Conservation (phyloP, 2,113 vertebrate species). For the Rhinopomastus cyanomelas region DNA sequence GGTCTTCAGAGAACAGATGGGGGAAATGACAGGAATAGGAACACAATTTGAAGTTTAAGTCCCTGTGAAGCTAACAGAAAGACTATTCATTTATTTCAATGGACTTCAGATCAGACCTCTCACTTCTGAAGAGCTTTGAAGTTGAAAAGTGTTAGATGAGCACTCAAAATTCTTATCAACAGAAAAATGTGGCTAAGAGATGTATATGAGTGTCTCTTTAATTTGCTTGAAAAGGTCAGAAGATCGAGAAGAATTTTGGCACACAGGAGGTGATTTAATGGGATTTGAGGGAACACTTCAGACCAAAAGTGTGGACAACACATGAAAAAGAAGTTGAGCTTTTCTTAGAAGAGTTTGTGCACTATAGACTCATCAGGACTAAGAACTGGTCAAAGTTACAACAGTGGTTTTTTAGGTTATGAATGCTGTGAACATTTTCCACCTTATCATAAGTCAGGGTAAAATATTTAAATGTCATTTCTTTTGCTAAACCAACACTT, state of each 20-base stretch:
- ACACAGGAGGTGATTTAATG: not conserved
- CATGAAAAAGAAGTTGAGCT: not conserved
- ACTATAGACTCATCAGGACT: not conserved
- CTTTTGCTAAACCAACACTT: not conserved
- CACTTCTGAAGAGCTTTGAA: conserved; percentile 49
- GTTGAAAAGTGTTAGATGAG: conserved; percentile 20
- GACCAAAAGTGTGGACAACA: not conserved
- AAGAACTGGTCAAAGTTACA: not conserved
- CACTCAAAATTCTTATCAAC: conserved; percentile 8
- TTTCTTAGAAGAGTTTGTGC: not conserved
- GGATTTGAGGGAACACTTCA: conserved; percentile 4
- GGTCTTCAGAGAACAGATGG: not conserved
- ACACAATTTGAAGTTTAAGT: not conserved
- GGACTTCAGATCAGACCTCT: not conserved
- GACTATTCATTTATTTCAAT: not conserved
- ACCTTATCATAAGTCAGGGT: not conserved
- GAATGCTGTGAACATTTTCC: not conserved
- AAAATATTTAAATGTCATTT: not conserved
- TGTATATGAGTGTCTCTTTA: not conserved
- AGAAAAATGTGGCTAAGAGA: conserved; percentile 16
- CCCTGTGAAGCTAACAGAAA: not conserved
- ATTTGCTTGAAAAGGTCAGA: conserved; percentile 37
- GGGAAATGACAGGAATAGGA: not conserved
- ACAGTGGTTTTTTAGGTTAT: not conserved
- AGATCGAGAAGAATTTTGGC: conserved; percentile 15